phyloP scores from a whole-genome alignment of 2,113 vertebrate species.

The Alosa alosa region DNA sequence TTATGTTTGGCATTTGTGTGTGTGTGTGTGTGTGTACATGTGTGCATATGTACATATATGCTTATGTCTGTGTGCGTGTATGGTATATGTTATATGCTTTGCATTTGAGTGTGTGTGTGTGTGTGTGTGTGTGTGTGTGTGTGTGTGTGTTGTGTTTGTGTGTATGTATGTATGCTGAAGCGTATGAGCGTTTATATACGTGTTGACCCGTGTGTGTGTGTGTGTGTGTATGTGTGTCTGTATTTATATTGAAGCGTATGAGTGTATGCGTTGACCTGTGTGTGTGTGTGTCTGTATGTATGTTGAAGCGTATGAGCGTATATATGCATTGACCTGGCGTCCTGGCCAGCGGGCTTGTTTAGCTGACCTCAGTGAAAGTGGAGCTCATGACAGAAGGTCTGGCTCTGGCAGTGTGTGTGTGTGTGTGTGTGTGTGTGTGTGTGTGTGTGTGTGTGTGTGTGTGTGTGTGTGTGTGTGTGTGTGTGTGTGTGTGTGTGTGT shows the following conservation, averaged over 20 bases:
- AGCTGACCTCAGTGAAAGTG: constrained; percentile 75
- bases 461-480: neutral
- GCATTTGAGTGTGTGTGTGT: neutral
- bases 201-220: too few species aligned
- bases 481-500: neutral
- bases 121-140: neutral
- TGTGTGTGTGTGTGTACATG: neutral
- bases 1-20: neutral
- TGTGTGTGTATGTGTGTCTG: neutral
- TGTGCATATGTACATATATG: neutral
- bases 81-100: neutral
- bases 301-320: constrained; percentile 11
- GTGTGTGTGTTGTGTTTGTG: neutral
- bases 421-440: constrained; percentile 60
- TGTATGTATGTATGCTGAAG: neutral
- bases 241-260: neutral
- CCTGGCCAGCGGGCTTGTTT: constrained; percentile 63
- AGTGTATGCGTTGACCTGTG: neutral
- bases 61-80: neutral
- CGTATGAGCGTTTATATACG: neutral
- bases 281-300: constrained; percentile 36
- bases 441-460: neutral
- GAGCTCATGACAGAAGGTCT: constrained; percentile 75
- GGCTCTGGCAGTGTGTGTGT: constrained; percentile 81
- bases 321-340: constrained; percentile 39